Evolutionary conservation across 2,888 invertebrate species (phyloP).

Genomic region (Neoascia interrupta): DNA sequence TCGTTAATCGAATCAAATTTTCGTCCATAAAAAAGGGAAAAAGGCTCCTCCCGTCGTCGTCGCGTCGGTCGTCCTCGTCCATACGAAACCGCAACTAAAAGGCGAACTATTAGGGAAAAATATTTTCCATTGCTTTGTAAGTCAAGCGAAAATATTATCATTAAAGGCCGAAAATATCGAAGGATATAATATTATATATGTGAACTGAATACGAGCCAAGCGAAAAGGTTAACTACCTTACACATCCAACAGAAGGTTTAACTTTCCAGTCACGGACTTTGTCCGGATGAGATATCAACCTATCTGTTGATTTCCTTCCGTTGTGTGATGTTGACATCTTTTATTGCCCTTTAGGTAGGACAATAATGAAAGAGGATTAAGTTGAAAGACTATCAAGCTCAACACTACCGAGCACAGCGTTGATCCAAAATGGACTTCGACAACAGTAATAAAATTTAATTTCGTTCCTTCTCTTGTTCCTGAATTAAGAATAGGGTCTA

Average conservation of each 20-base stretch:
- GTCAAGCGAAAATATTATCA: no score
- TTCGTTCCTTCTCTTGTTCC: conserved; percentile 16
- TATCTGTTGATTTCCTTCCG: conserved; percentile 59
- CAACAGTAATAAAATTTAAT: conserved; percentile 59
- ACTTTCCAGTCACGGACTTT: conserved; percentile 62
- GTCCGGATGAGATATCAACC: conserved; percentile 50
- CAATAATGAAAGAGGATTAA: conserved; percentile 61
- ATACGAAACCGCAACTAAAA: no score
- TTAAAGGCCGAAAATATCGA: no score
- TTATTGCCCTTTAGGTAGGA: conserved; percentile 52
- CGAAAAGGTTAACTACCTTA: no score
- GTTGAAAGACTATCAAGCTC: conserved; percentile 49
- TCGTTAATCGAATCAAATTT: no score
- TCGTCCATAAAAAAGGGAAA: no score
- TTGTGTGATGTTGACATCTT: conserved; percentile 49
- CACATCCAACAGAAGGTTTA: conserved; percentile 12
- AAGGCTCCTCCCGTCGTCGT: no score
- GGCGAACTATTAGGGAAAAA: no score
- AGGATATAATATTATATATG: no score
- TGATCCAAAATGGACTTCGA: conserved; percentile 43
- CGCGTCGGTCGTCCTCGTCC: no score
- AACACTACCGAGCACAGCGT: conserved; percentile 15
- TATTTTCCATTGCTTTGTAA: no score
- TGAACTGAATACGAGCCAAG: no score
- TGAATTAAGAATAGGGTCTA: conserved; percentile 24